Conservation (phyloP, 2,113 vertebrate genomes). For the Typhlomys cinereus region DNA sequence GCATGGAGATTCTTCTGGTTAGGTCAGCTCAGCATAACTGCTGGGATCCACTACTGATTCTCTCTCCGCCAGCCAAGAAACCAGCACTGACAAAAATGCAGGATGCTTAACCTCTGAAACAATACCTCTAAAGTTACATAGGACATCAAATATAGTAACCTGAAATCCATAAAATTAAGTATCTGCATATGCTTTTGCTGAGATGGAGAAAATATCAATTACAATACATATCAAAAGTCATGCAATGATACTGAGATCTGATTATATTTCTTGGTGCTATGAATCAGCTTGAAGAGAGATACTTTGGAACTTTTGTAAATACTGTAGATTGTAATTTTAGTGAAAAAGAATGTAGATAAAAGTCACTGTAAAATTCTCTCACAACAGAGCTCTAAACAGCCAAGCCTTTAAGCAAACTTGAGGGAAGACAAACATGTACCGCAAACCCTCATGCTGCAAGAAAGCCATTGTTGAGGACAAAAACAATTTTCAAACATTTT, state of each 20-base stretch:
- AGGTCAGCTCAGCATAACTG: neutral
- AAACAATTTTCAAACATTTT: neutral
- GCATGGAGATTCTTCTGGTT: neutral
- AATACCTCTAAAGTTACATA: neutral
- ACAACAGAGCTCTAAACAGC: neutral
- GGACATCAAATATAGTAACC: neutral
- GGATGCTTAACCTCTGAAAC: neutral
- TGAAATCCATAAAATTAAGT: neutral
- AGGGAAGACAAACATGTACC: constrained; percentile 54
- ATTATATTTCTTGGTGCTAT: neutral
- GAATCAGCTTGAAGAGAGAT: neutral
- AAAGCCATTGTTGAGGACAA: constrained; percentile 51
- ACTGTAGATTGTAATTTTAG: neutral
- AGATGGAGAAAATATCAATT: neutral
- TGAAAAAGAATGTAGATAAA: neutral
- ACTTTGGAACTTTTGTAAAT: neutral
- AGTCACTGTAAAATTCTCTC: neutral
- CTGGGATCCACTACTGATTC: neutral
- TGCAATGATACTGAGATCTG: neutral
- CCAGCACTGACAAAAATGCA: neutral
- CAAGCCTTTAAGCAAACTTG: neutral
- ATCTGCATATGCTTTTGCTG: neutral
- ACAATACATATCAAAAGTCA: neutral
- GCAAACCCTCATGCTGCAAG: constrained; percentile 59
- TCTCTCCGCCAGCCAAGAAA: neutral